phyloP scores from a whole-genome alignment of 2,113 vertebrate genomes.

The Capreolus pygargus region DNA sequence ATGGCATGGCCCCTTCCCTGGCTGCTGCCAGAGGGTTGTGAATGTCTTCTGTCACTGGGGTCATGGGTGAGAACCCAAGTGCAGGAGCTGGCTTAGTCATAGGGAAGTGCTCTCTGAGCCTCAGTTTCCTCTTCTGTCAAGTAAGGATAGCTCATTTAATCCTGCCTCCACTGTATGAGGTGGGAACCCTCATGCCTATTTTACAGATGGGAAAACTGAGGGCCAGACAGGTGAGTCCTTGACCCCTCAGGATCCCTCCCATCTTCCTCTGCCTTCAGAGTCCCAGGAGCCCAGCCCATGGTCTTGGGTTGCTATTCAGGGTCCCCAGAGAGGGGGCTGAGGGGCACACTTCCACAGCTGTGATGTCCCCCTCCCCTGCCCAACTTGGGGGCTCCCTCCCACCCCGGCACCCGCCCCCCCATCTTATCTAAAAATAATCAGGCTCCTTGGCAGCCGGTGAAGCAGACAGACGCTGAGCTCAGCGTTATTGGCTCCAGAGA shows the following conservation, averaged over 20 bases:
- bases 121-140: background rate
- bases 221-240: background rate
- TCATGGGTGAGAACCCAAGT: background rate
- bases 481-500: conserved; percentile 57
- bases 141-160: background rate
- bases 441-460: conserved; percentile 18
- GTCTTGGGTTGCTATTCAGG: background rate
- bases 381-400: background rate
- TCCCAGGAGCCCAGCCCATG: background rate
- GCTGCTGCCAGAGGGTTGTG: background rate
- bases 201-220: background rate
- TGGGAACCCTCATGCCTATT: background rate
- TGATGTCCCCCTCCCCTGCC: background rate
- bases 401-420: background rate
- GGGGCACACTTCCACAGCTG: background rate
- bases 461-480: conserved; percentile 76
- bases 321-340: background rate
- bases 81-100: rapidly evolving
- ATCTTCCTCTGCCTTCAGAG: background rate
- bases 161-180: background rate
- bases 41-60: background rate
- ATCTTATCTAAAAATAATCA: conserved; percentile 74
- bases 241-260: no score
- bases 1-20: background rate
- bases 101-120: background rate